A percentile compares a stretch with the other conserved stretches of the same genome.
Evolutionary conservation across 1,140 invertebrate genomes (phyloP).

Genomic region (Lycorma delicatula): DNA sequence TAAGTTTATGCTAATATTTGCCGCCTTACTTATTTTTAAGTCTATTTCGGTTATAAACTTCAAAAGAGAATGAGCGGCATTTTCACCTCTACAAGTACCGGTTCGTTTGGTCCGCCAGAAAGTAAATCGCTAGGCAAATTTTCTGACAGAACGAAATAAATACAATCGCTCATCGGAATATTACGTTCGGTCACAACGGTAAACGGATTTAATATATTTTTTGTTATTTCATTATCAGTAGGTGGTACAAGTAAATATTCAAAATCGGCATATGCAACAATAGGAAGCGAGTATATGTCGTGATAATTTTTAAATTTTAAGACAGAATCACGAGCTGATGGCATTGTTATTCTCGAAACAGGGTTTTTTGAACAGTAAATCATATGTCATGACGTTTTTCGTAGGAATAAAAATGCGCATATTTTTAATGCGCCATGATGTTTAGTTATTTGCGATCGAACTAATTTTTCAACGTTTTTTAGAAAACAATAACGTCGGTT

Average conservation of each 20-base stretch:
- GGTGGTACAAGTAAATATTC: background rate
- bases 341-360: background rate
- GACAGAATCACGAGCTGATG: background rate
- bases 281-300: background rate
- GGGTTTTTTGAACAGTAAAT: background rate
- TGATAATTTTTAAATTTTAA: conserved; percentile 4
- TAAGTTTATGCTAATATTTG: background rate
- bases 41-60: background rate
- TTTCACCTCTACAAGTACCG: background rate
- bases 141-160: background rate
- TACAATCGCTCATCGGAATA: background rate
- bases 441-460: too few species aligned
- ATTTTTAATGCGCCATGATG: too few species aligned
- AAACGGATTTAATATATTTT: too few species aligned
- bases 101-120: background rate
- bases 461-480: too few species aligned
- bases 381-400: background rate
- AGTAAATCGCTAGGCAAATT: background rate
- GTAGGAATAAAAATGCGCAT: background rate
- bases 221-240: background rate
- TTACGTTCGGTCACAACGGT: background rate
- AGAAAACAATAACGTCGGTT: too few species aligned
- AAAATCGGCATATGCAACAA: conserved; percentile 5
- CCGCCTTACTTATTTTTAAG: background rate
- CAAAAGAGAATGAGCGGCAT: background rate